Conservation (phyloP, 2,113 vertebrate genomes). For the Charadrius vociferus region DNA sequence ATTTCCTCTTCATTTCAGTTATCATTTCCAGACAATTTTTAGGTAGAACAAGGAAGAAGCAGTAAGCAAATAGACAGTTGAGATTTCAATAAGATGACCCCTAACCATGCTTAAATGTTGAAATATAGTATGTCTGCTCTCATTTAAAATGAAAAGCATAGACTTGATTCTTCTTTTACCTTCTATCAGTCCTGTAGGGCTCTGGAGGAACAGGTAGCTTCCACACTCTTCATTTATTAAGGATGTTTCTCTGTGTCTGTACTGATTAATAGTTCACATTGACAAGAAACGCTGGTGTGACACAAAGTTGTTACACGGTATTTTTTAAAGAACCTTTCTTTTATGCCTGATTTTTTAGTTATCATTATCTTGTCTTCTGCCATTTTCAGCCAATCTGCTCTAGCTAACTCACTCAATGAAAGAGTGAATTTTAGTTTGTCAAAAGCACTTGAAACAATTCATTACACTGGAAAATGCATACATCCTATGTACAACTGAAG, state of each 20-base stretch:
- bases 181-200: not conserved
- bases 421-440: slow-evolving; percentile 17
- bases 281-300: not conserved
- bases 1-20: not conserved
- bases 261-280: slow-evolving; percentile 14
- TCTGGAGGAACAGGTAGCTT: not conserved
- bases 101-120: not conserved
- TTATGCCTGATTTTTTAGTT: slow-evolving; percentile 1
- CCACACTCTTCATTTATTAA: not conserved
- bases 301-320: not conserved
- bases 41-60: not conserved
- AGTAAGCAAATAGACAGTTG: not conserved
- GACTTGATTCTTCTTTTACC: not conserved
- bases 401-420: slow-evolving; percentile 1
- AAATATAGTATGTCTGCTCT: not conserved
- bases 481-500: not conserved
- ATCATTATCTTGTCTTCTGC: not conserved
- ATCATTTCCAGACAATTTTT: not conserved
- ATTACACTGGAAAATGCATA: not conserved
- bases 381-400: slow-evolving; percentile 21
- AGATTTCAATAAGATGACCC: not conserved
- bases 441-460: slow-evolving; percentile 47
- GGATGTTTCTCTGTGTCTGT: not conserved
- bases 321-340: slow-evolving; percentile 1
- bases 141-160: not conserved